Base-by-base conservation (phyloP, 1,140 invertebrate genomes). In the Drosophila guanche region DNA sequence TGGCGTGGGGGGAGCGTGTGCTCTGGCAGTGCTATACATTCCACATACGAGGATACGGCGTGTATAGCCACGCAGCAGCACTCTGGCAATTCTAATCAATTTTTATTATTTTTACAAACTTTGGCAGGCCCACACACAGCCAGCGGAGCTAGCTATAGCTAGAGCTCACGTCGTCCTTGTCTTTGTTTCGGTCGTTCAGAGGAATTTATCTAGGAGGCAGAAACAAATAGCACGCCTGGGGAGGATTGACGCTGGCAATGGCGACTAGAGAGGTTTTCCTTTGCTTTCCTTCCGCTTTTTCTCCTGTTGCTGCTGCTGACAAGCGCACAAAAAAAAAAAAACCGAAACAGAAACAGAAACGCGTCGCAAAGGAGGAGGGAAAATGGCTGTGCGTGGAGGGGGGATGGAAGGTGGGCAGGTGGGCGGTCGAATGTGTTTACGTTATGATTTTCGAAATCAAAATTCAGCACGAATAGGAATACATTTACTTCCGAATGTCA, bases 401-500 rank as follows among this genome's bases (percentile, higher is more conserved):
- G 42, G 37, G 27, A 22, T 25, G 20, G 41, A 12, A 5, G 41
- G 16, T 5, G 37, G 16, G 20, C 14, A 6, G 16, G 42, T 69
- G 55, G 65, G 67, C 57, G 83, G 63, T 60, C 58, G 71, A 90
- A 86, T 79, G 86, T 90, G 86, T 90, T 90, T 86, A 83, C 76
- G 88, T 88, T 90, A 88, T 90, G 88, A 90, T 84, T 89, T 90
- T 90, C 79, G 62, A 84, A 90, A 90, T 90, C 89, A 90, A 86
- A 90, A 90, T 90, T 90, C 89, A 90, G 79, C 89, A 89, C 89
- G 89, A 90, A 84, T 80, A 79, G 76, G 79, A 83, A 89, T 90
- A 86, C 88, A 90, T 90, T 89, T 86, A 90, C 89, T 90, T 90
- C 89, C 89, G 89, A 89, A 89, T 90, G 81, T 89, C 89, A 90